Percentiles rank a stretch among this genome's conserved stretches.
Evolutionary conservation across 2,113 vertebrate genomes (phyloP).

Genomic region (Colaptes auratus): DNA sequence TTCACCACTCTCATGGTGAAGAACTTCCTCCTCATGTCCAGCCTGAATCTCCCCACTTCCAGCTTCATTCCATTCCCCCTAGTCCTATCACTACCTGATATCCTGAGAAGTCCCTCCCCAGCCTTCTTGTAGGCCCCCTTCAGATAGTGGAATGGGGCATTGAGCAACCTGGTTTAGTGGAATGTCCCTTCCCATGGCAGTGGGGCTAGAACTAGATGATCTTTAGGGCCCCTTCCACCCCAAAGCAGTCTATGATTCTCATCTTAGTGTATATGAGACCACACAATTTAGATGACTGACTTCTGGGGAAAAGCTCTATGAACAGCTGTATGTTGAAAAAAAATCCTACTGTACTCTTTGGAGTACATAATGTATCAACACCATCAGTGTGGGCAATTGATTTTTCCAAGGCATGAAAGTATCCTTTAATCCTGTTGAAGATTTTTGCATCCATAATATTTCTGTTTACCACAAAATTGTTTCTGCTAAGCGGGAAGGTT

Average conservation of each 20-base stretch:
- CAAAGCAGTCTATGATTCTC: not conserved
- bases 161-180: not conserved
- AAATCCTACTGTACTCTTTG: not conserved
- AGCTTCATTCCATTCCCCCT: too few relatives aligned
- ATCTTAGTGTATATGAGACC: not conserved
- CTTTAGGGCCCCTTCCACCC: not conserved
- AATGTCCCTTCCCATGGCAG: not conserved
- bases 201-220: not conserved
- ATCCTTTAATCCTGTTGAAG: not conserved
- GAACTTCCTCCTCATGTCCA: too few relatives aligned
- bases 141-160: too few relatives aligned
- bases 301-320: not conserved
- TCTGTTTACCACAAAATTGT: not conserved
- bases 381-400: not conserved
- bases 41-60: too few relatives aligned
- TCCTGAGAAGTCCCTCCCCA: too few relatives aligned
- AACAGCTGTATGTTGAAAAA: not conserved
- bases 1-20: too few relatives aligned
- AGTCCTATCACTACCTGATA: too few relatives aligned
- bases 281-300: not conserved
- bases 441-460: not conserved
- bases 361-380: not conserved
- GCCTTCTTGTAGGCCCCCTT: too few relatives aligned
- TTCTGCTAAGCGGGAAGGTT: not conserved
- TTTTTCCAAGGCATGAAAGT: not conserved